Conservation (phyloP, 2,888 invertebrate species). For the Teleiodes luculella region DNA sequence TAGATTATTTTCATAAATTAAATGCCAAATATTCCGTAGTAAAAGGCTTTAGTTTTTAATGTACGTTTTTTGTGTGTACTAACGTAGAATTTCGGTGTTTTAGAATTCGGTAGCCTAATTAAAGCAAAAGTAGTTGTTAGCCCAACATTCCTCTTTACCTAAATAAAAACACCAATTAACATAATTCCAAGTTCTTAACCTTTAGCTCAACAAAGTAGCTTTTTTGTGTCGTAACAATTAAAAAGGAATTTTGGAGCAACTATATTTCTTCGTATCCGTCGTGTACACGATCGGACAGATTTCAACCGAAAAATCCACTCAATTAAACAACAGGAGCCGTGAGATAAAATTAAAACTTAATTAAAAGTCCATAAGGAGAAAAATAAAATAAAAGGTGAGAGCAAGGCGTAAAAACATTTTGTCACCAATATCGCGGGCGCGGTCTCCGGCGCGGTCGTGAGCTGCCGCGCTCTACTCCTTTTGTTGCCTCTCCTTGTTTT, state of each 20-base stretch:
- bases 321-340: constrained; percentile 61
- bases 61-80: no score
- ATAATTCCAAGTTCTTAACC: constrained; percentile 20
- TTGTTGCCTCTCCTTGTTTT: constrained; percentile 8
- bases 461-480: constrained; percentile 25
- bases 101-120: neutral
- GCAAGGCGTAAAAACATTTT: constrained; percentile 60
- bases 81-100: neutral
- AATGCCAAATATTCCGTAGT: no score
- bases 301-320: constrained; percentile 47
- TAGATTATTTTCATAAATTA: no score
- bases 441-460: constrained; percentile 35
- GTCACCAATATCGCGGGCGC: constrained; percentile 45
- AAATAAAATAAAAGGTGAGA: constrained; percentile 33
- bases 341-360: constrained; percentile 76
- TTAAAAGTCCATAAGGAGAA: constrained; percentile 63
- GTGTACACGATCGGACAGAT: constrained; percentile 36
- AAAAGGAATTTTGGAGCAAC: constrained; percentile 31
- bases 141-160: neutral
- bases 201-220: constrained; percentile 12
- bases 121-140: neutral
- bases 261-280: constrained; percentile 40
- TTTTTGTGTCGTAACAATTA: constrained; percentile 32
- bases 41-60: no score
- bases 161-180: constrained; percentile 21